phyloP scores from a whole-genome alignment of 2,113 vertebrate species.

The Orientallactaga bullata region DNA sequence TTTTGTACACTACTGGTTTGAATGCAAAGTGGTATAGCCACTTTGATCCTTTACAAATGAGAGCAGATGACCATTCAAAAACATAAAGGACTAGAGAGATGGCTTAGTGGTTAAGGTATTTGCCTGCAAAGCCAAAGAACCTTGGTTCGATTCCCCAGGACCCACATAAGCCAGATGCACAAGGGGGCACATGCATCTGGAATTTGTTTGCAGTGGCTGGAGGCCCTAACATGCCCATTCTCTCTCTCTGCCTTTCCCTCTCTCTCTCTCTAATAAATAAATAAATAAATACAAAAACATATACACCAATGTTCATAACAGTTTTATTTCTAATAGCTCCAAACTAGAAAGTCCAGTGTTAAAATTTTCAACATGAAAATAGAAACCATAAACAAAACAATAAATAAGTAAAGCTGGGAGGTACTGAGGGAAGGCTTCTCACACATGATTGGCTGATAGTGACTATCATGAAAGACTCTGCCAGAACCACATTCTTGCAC shows the following conservation, averaged over 20 bases:
- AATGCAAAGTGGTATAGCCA: neutral
- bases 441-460: neutral
- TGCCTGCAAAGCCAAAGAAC: too few species aligned
- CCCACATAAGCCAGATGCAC: too few species aligned
- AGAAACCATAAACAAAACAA: neutral
- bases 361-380: neutral
- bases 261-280: too few species aligned
- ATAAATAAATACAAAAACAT: too few species aligned
- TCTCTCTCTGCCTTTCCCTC: too few species aligned
- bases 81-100: too few species aligned
- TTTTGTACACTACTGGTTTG: neutral
- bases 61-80: neutral
- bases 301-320: neutral
- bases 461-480: neutral
- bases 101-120: too few species aligned
- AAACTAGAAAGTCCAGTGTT: constrained; percentile 1
- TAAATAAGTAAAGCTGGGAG: neutral
- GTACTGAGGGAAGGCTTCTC: neutral
- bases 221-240: too few species aligned
- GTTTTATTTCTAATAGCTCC: neutral
- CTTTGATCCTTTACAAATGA: neutral
- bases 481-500: neutral
- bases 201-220: too few species aligned
- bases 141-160: too few species aligned
- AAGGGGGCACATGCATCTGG: too few species aligned